phyloP scores from a whole-genome alignment of 2,113 vertebrate species.

The Dicrurus megarhynchus region DNA sequence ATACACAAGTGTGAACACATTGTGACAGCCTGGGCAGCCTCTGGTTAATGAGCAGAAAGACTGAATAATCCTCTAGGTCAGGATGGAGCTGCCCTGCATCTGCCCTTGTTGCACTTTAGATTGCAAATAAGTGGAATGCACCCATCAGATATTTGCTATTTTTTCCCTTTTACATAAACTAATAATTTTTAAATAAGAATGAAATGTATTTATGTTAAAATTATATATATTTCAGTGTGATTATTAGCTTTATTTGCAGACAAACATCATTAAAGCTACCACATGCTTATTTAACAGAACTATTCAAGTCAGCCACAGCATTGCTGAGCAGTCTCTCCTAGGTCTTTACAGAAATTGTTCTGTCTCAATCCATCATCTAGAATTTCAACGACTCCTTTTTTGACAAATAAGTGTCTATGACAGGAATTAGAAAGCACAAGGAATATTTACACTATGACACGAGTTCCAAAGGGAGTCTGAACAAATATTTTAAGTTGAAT shows the following conservation, averaged over 20 bases:
- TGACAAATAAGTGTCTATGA: not conserved
- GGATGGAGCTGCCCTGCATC: not conserved
- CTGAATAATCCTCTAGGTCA: slow-evolving; percentile 58
- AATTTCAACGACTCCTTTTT: not conserved
- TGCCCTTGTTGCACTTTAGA: slow-evolving; percentile 4
- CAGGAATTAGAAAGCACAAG: not conserved
- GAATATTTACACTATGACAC: not conserved
- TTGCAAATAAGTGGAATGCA: not conserved
- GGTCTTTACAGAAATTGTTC: not conserved
- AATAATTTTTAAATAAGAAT: slow-evolving; percentile 48
- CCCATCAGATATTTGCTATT: not conserved
- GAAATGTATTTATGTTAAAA: not conserved
- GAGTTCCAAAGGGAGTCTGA: not conserved
- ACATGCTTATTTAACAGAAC: not conserved
- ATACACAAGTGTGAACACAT: not conserved
- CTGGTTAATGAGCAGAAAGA: slow-evolving; percentile 55
- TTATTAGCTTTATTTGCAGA: slow-evolving; percentile 30
- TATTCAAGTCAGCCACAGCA: not conserved
- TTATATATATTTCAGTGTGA: not conserved
- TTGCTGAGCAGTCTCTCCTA: not conserved
- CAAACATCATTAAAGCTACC: not conserved
- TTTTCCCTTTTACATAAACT: not conserved
- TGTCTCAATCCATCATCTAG: not conserved
- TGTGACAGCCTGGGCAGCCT: slow-evolving; percentile 40
- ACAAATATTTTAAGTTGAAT: not conserved